Evolutionary conservation across 2,888 invertebrate genomes (phyloP).

Genomic region (Coecobrya sp.): DNA sequence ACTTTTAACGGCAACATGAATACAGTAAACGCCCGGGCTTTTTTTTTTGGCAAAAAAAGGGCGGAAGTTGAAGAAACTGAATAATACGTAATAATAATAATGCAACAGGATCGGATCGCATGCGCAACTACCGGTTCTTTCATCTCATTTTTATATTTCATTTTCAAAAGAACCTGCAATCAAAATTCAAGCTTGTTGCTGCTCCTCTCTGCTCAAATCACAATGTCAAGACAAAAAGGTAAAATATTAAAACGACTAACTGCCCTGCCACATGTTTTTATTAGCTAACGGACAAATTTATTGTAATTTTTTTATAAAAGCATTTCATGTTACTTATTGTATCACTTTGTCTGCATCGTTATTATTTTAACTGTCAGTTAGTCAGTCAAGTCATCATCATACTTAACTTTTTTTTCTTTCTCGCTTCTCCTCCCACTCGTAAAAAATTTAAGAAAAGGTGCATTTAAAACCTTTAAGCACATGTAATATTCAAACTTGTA

Average conservation of each 20-base stretch:
- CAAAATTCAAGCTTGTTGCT: background rate
- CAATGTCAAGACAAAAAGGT: background rate
- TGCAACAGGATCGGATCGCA: background rate
- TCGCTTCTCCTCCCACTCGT: slow-evolving; percentile 52
- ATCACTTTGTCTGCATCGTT: background rate
- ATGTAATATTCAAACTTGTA: background rate
- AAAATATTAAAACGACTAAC: background rate
- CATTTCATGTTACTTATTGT: background rate
- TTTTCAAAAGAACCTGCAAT: background rate
- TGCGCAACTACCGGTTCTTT: slow-evolving; percentile 71
- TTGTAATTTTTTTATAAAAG: background rate
- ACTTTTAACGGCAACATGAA: no score
- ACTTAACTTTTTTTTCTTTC: no score
- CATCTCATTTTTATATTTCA: background rate
- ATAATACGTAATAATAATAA: no score
- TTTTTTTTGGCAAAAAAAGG: background rate
- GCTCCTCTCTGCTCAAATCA: background rate
- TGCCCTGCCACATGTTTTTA: background rate
- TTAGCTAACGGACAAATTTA: background rate
- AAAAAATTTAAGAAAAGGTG: slow-evolving; percentile 26
- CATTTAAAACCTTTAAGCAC: background rate
- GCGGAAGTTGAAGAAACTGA: slow-evolving; percentile 2
- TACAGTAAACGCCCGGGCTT: background rate
- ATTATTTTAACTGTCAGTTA: background rate
- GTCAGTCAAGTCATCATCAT: background rate